Evolutionary conservation across 30 jellyfish, hydroid and myxozoan genomes (phyloP), one percentile per base, ranked within the genome.

Genomic region (Nemopilema nomurai): DNA sequence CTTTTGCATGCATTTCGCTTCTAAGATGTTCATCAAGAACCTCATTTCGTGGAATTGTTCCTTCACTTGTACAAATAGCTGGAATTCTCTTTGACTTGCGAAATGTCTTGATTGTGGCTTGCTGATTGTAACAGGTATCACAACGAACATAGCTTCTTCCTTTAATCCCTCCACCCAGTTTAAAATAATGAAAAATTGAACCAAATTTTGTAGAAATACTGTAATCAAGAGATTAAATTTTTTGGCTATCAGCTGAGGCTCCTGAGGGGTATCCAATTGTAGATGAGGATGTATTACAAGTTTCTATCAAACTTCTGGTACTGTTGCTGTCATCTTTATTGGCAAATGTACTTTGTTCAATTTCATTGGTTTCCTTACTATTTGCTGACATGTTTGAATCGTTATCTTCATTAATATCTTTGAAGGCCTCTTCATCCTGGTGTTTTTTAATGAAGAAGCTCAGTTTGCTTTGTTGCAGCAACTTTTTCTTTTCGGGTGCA

Each of bases 41-140:
- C 72, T 63, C 29, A 3, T 63, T 63, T 63, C 72, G 72, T 63
- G 72, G 72, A n/a, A 63, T 63, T 24, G 72, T 63, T 63, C 72
- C 72, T 63, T 63, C 72, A 63, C 72, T 63, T 63, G 72, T 63
- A 63, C 72, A 63, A 63, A 63, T 63, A 63, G 72, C 72, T 63
- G 72, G 72, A 63, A 63, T 63, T 63, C 72, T 63, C 72, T n/a
- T 63, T 63, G 72, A 63, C 72, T 63, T 63, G 72, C 72, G 16
- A 63, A 63, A 63, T 63, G 29, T 63, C 72, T 6, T 63, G 72
- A 63, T 24, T 63, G 72, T 63, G 72, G 72, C 72, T 63, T 63
- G 72, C 72, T 63, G 72, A 63, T 63, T 63, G 26, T 63, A 63
- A 63, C 29, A 63, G 72, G 72, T 63, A 63, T 63, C 72, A 63